Evolutionary conservation across 2,888 invertebrate genomes (phyloP), one percentile per base, ranked within the genome.

Genomic region (Patella depressa): DNA sequence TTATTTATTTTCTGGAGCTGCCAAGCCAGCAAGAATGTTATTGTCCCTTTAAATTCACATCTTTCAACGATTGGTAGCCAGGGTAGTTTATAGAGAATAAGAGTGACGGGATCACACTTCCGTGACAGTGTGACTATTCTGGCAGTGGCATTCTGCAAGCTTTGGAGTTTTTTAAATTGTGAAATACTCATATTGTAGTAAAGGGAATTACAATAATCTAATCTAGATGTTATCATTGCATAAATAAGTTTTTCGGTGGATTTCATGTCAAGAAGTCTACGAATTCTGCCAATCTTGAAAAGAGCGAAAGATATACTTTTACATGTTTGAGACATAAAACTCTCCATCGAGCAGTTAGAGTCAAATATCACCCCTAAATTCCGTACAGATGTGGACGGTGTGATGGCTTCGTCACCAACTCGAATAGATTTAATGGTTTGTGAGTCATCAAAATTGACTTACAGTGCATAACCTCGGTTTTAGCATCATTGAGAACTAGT

Each of bases 201-300:
- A 34, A 34, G 34, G 34, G 34, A 34, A 34, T 34, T 34, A 7
- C 34, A 34, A 5, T 34, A 34, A 7, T 57, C 15, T 57, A 57
- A 57, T 57, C 57, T 57, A n/a, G 57, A 57, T n/a, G 57, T 57
- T 57, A 57, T 57, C 57, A 57, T 57, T 14, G 57, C 57, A 57
- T 57, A 14, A n/a, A 57, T 14, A 17, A 14, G n/a, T 57, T 57
- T 57, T 57, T 57, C 57, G 15, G 15, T 57, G n/a, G 15, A 57
- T 57, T 57, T n/a, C n/a, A 17, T 14, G 4, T 14, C n/a, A 57
- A 57, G 57, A n/a, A 57, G 57, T 57, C 57, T 14, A 14, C 57
- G 3, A 57, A 57, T 34, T 34, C 34, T 34, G 34, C 4, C 34
- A 34, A 34, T 34, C 7, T 34, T 34, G 34, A 34, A 34, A 3